Base-by-base conservation (phyloP, 2,888 invertebrate species). In the Epinotia bilunana region DNA sequence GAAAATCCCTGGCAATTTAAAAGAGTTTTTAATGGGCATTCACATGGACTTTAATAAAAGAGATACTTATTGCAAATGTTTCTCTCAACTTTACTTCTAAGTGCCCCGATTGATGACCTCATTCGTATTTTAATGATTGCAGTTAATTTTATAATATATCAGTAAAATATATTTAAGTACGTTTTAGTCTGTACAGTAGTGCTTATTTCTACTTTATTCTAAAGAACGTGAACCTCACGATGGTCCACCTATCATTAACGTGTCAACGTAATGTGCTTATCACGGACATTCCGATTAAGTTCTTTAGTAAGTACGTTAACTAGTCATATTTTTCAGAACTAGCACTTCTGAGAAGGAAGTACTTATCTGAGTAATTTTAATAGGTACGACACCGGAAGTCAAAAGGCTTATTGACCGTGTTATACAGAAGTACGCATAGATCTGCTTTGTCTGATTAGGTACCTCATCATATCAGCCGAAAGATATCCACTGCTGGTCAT, bases 251-350 rank as follows among this genome's bases (percentile, higher is more conserved):
- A n/a, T 49, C 1, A 28, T 28, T 3, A 28, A 28, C 49, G 7
- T 18, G 23, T 60, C 12, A 33, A 16, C 53, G 58, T 60, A 53
- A 64, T 13, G 7, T n/a, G 11, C n/a, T 74, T 74, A 74, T 74
- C 74, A 43, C 2, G 20, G 49, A 53, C 49, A 1, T 71, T 55
- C 64, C 71, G 71, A 75, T 75, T 71, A 75, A 65, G 55, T 71
- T 72, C 67, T 67, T 67, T 67, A 62, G 55, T 7, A 16, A 18
- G 20, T 72, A 65, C 53, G 18, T 53, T 53, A 53, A 20, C 18
- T 57, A 65, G 61, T 68, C 64, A 67, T 67, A 55, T 72, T 73
- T 76, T 76, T 73, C 39, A 76, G 68, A 58, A 73, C 63, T 23
- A 46, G 20, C n/a, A 53, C 61, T 20, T 74, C 65, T 67, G n/a